These are phyloP conservation scores for Synanceia verrucosa DNA, from an alignment of 2,797 vertebrate species.

Conservation along the genomic window DNA sequence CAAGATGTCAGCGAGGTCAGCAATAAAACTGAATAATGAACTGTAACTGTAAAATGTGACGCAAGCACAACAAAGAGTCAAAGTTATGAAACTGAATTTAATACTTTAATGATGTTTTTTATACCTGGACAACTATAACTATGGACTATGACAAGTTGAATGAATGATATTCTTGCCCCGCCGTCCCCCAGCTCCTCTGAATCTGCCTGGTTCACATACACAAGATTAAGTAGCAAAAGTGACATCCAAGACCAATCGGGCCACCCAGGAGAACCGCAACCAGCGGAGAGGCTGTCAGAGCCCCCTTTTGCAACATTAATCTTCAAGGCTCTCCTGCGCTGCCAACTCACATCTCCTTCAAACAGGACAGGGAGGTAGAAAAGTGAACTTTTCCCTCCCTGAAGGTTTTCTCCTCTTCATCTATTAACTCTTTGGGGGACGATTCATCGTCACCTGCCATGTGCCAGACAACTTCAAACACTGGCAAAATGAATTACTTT, in stretches of 20 bases:
- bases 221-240: conserved; percentile 99
- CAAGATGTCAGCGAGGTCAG: neutral
- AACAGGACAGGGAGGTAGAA: conserved; percentile 82
- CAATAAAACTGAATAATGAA: neutral
- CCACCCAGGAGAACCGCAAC: conserved; percentile 96
- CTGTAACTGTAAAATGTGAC: neutral
- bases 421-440: conserved; percentile 88
- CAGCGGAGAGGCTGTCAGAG: conserved; percentile 96
- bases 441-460: conserved; percentile 78
- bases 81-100: neutral
- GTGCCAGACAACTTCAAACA: conserved; percentile 76
- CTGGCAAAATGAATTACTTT: conserved; percentile 71
- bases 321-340: conserved; percentile 94
- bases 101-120: neutral
- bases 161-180: conserved; percentile 38
- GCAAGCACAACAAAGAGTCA: neutral
- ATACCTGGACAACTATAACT: conserved; percentile 1
- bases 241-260: conserved; percentile 99
- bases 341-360: conserved; percentile 98
- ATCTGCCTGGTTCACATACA: conserved; percentile 95
- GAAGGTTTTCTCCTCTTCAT: conserved; percentile 78
- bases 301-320: conserved; percentile 96
- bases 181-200: conserved; percentile 78
- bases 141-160: neutral
- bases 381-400: conserved; percentile 80